A percentile compares a stretch with the other conserved stretches of the same genome.
These are phyloP conservation scores for Apodemus speciosus DNA, from an alignment of 2,113 vertebrate species.

Conservation along the genomic window DNA sequence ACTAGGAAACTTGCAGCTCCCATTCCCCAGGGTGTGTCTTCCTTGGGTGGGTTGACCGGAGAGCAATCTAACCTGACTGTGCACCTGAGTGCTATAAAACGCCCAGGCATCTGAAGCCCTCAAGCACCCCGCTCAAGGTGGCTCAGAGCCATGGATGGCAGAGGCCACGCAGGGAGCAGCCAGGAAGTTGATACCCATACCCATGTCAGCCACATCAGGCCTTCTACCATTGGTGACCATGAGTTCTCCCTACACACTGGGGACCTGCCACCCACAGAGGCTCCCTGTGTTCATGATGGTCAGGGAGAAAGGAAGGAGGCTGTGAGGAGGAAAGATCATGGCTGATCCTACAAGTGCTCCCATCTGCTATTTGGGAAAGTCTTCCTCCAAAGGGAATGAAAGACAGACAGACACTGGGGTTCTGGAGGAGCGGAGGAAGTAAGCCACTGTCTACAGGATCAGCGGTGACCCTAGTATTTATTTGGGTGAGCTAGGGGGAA, in stretches of 20 bases:
- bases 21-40: slow-evolving; percentile 4
- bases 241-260: not conserved
- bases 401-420: too few relatives aligned
- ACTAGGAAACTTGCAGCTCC: not conserved
- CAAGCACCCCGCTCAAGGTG: slow-evolving; percentile 43
- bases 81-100: slow-evolving; percentile 59
- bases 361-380: rapidly evolving
- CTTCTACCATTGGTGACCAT: not conserved
- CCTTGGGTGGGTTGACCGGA: slow-evolving; percentile 63
- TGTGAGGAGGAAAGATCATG: rapidly evolving
- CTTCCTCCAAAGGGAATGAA: rapidly evolving
- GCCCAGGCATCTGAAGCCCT: slow-evolving; percentile 43
- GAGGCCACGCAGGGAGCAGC: slow-evolving; percentile 40
- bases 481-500: rapidly evolving
- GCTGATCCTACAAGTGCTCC: rapidly evolving
- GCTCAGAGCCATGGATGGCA: not conserved
- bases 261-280: not conserved
- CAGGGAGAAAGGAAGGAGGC: too few relatives aligned
- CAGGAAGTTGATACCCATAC: not conserved
- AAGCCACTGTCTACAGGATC: not conserved
- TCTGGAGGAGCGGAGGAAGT: rapidly evolving
- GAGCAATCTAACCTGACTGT: slow-evolving; percentile 63
- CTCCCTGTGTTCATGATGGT: not conserved
- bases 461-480: rapidly evolving
- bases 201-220: not conserved